phyloP scores from a whole-genome alignment of 2,113 vertebrate genomes.

The Gadus macrocephalus region DNA sequence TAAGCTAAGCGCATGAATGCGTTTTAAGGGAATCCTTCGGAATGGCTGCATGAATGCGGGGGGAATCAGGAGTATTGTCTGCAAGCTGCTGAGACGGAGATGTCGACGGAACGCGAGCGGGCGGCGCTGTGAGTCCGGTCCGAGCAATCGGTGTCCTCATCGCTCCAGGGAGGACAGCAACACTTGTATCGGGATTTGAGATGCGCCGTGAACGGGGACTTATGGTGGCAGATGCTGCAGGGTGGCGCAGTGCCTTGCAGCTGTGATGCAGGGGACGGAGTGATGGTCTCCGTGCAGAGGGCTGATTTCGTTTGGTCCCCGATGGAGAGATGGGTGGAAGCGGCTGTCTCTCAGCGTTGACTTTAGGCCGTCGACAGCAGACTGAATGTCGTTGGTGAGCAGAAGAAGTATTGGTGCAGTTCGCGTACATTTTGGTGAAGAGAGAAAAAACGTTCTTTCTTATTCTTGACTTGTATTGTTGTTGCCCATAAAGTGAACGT shows the following conservation, averaged over 20 bases:
- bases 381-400: slow-evolving; percentile 31
- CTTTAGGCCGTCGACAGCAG: slow-evolving; percentile 49
- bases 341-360: slow-evolving; percentile 38
- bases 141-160: not conserved
- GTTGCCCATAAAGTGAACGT: slow-evolving; percentile 33
- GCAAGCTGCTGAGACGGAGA: no score
- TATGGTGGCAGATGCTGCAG: slow-evolving; percentile 73
- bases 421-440: no score
- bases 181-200: slow-evolving; percentile 44
- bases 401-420: no score
- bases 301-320: no score
- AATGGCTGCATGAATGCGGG: no score
- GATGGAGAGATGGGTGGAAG: slow-evolving; percentile 36
- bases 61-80: no score
- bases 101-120: no score
- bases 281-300: slow-evolving; percentile 50
- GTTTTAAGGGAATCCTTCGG: no score
- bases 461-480: slow-evolving; percentile 4
- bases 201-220: slow-evolving; percentile 56
- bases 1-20: no score
- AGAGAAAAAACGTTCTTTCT: not conserved
- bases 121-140: not conserved
- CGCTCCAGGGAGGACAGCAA: slow-evolving; percentile 3
- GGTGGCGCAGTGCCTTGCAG: slow-evolving; percentile 81
- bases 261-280: slow-evolving; percentile 62